phyloP scores from a whole-genome alignment of 2,797 vertebrate genomes.

The Acipenser ruthenus region DNA sequence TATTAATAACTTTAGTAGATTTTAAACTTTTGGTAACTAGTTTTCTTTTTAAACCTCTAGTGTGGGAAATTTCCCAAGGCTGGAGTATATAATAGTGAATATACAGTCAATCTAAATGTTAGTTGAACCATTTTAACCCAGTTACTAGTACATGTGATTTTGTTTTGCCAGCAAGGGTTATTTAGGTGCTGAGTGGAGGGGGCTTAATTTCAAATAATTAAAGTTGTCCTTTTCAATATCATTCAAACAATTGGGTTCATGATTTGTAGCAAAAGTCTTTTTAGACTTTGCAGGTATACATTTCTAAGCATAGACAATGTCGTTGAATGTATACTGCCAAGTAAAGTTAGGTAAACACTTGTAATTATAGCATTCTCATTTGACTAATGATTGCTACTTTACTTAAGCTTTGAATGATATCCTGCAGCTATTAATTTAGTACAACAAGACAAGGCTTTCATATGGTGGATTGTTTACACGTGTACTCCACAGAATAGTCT shows the following conservation, averaged over 20 bases:
- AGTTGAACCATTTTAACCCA: too few species aligned
- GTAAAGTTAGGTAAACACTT: conserved; percentile 8
- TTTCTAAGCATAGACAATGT: background rate
- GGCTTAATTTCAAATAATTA: too few species aligned
- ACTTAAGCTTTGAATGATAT: conserved; percentile 10
- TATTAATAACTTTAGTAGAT: background rate
- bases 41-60: background rate
- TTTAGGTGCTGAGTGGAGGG: too few species aligned
- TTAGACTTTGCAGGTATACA: too few species aligned
- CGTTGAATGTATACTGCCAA: conserved; percentile 6
- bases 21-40: conserved; percentile 6
- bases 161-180: too few species aligned
- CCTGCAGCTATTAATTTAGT: conserved; percentile 6
- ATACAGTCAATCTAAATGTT: too few species aligned
- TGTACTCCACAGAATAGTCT: background rate
- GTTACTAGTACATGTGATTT: too few species aligned
- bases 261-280: too few species aligned
- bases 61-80: too few species aligned
- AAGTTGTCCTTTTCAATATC: too few species aligned
- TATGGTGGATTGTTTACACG: background rate
- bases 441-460: conserved; percentile 3
- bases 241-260: too few species aligned
- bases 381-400: conserved; percentile 5
- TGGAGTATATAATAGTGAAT: too few species aligned
- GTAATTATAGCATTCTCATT: conserved; percentile 12